Evolutionary conservation across 1,140 invertebrate genomes (phyloP).

Genomic region (Drosophila rufa): DNA sequence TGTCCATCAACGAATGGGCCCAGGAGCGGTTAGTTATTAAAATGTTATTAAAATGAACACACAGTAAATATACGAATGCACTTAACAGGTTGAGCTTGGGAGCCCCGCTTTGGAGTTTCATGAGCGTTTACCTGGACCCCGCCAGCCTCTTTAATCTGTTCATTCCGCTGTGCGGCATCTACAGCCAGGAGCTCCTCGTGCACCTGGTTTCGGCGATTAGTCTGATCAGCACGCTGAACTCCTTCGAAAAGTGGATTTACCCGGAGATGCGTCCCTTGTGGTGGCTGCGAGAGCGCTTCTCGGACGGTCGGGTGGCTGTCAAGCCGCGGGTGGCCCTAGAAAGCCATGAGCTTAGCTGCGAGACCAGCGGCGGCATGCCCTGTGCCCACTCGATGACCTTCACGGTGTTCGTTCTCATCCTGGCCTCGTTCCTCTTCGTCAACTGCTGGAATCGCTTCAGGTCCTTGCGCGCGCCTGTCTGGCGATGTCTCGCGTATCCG

Average conservation of each 20-base stretch:
- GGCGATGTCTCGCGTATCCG: background rate
- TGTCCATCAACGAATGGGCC: slow-evolving; percentile 67
- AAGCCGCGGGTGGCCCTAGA: slow-evolving; percentile 47
- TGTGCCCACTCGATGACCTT: slow-evolving; percentile 66
- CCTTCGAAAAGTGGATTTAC: slow-evolving; percentile 72
- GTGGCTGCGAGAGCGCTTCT: slow-evolving; percentile 67
- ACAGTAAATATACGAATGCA: background rate
- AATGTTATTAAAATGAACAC: background rate
- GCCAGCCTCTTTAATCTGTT: slow-evolving; percentile 56
- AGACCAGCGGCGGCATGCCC: slow-evolving; percentile 70
- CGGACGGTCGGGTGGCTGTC: background rate
- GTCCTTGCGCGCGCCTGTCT: background rate
- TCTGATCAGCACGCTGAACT: slow-evolving; percentile 56
- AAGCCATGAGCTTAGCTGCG: slow-evolving; percentile 63
- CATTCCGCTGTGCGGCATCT: slow-evolving; percentile 65
- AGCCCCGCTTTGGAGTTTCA: slow-evolving; percentile 44
- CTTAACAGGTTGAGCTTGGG: slow-evolving; percentile 34
- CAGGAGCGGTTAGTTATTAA: slow-evolving; percentile 52
- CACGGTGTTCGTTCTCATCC: slow-evolving; percentile 48
- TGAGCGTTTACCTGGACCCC: slow-evolving; percentile 55
- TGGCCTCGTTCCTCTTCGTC: slow-evolving; percentile 30
- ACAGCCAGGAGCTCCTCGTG: slow-evolving; percentile 53
- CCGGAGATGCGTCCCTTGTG: slow-evolving; percentile 71
- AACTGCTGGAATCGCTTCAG: slow-evolving; percentile 20
- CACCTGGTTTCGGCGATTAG: slow-evolving; percentile 50